Evolutionary conservation across 2,113 vertebrate genomes (phyloP).

Genomic region (Sitta europaea): DNA sequence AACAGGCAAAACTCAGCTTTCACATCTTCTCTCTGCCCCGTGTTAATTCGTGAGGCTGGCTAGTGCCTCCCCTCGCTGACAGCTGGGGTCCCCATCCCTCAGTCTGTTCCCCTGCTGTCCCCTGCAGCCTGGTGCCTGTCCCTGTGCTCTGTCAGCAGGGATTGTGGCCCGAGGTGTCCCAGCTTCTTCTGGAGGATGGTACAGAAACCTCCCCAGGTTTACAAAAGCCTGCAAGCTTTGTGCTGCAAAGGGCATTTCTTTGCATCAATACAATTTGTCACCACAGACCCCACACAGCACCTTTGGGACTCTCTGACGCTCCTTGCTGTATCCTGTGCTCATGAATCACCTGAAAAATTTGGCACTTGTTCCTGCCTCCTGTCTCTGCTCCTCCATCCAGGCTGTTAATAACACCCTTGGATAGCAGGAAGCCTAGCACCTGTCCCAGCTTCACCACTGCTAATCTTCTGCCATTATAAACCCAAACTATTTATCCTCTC

Average conservation of each 20-base stretch:
- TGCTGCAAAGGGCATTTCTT: neutral
- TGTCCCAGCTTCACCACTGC: neutral
- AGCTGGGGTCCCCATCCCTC: neutral
- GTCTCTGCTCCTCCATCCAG: neutral
- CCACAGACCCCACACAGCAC: accelerated
- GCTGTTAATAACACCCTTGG: neutral
- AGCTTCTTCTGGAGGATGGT: neutral
- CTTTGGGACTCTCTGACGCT: neutral
- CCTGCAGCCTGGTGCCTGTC: accelerated
- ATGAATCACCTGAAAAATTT: neutral
- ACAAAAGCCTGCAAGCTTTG: neutral
- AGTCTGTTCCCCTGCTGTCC: accelerated
- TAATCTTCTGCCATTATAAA: neutral
- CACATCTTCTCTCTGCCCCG: neutral
- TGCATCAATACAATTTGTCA: neutral
- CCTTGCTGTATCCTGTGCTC: neutral
- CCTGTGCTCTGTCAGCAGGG: neutral
- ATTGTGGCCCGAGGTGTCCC: accelerated
- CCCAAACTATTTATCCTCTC: neutral
- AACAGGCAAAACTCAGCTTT: neutral
- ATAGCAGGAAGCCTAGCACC: neutral
- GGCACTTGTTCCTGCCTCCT: neutral
- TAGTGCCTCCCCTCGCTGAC: neutral
- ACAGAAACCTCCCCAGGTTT: neutral
- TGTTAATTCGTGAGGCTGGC: neutral